These are phyloP conservation scores for Furcula furcula DNA, from an alignment of 2,888 invertebrate genomes.

Conservation along the genomic window DNA sequence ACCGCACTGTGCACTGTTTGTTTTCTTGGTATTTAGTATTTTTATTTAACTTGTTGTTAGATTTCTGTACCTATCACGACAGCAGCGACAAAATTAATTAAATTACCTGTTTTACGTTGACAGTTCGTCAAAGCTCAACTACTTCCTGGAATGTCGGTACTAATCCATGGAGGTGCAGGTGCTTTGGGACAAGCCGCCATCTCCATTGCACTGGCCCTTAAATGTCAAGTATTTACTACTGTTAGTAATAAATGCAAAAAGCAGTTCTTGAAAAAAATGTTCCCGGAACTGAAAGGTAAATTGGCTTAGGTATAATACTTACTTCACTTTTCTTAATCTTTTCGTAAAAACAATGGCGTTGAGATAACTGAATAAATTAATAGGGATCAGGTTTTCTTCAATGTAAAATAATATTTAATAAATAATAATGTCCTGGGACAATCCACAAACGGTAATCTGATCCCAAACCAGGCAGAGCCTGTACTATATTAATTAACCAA, in stretches of 20 bases:
- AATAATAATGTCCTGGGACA: too few species aligned
- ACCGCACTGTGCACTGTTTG: too few species aligned
- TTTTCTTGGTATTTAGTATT: too few species aligned
- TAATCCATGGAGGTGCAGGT: conserved; percentile 57
- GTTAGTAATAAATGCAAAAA: conserved; percentile 52
- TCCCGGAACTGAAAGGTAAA: conserved; percentile 50
- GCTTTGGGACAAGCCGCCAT: conserved; percentile 60
- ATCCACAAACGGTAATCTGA: too few species aligned
- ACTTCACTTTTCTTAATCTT: too few species aligned
- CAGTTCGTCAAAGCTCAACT: conserved; percentile 1
- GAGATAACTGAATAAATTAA: too few species aligned
- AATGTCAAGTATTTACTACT: conserved; percentile 51
- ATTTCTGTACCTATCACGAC: neutral
- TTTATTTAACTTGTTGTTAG: too few species aligned
- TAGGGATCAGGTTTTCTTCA: neutral
- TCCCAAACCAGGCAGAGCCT: too few species aligned
- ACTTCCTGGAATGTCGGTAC: conserved; percentile 10
- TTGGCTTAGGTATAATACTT: too few species aligned
- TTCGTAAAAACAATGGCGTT: too few species aligned
- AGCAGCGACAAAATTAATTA: neutral
- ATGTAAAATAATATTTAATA: too few species aligned
- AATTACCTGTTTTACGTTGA: neutral
- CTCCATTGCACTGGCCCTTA: conserved; percentile 42
- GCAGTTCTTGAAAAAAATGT: conserved; percentile 44
- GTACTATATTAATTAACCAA: too few species aligned